phyloP scores from a whole-genome alignment of 2,888 invertebrate genomes.

The Leucophenga maculata region DNA sequence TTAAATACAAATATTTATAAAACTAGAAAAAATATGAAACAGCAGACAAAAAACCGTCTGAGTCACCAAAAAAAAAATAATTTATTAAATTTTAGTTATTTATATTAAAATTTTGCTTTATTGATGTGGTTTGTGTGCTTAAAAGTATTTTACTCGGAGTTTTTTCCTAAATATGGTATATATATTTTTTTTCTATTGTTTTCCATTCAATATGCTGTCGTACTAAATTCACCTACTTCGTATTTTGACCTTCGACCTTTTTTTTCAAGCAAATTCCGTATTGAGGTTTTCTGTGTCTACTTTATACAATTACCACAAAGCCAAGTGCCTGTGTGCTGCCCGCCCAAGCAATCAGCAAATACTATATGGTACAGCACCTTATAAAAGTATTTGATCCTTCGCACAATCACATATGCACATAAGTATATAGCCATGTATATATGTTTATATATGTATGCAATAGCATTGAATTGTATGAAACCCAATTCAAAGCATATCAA shows the following conservation, averaged over 20 bases:
- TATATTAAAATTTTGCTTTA: slow-evolving; percentile 62
- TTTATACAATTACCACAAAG: slow-evolving; percentile 11
- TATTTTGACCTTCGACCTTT: too few relatives aligned
- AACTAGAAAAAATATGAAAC: background rate
- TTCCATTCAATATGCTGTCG: slow-evolving; percentile 16
- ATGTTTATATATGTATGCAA: too few relatives aligned
- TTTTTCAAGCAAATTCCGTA: too few relatives aligned
- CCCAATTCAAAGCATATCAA: background rate
- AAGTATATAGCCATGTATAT: background rate
- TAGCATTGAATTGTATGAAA: too few relatives aligned
- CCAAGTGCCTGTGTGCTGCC: slow-evolving; percentile 41
- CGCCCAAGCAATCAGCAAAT: slow-evolving; percentile 63
- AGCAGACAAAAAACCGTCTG: background rate
- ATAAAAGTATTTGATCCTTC: slow-evolving; percentile 57
- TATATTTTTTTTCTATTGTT: slow-evolving; percentile 2
- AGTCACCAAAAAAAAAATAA: slow-evolving; percentile 21
- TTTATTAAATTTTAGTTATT: slow-evolving; percentile 57
- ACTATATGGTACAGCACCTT: slow-evolving; percentile 58
- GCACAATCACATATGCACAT: background rate
- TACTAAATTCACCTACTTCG: too few relatives aligned
- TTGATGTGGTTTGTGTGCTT: slow-evolving; percentile 51
- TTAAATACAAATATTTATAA: too few relatives aligned
- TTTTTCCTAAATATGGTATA: slow-evolving; percentile 25
- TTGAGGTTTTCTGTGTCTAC: slow-evolving; percentile 37
- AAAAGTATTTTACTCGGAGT: slow-evolving; percentile 7